These are phyloP conservation scores for Subanguina moxae DNA, from an alignment of 1,140 invertebrate genomes.

Conservation along the genomic window DNA sequence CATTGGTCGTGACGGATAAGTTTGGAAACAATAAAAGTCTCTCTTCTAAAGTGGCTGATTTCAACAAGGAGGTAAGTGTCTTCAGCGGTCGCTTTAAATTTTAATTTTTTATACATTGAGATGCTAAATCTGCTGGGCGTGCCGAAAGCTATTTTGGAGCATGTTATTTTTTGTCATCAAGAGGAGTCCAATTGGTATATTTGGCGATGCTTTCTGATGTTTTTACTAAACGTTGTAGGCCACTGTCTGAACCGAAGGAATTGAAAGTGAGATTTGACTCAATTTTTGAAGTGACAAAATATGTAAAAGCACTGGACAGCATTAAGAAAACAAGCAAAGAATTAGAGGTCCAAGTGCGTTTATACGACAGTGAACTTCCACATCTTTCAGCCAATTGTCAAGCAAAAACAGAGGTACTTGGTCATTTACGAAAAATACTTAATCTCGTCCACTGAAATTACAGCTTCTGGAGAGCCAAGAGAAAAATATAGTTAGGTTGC, in stretches of 20 bases:
- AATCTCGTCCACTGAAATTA: too few species aligned
- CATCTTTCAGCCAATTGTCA: slow-evolving; percentile 36
- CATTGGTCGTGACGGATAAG: slow-evolving; percentile 62
- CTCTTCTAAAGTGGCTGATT: slow-evolving; percentile 70
- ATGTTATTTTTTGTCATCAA: slow-evolving; percentile 98
- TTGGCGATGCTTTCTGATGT: slow-evolving; percentile 10
- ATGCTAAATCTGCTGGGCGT: slow-evolving; percentile 69
- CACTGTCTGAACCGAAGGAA: slow-evolving; percentile 84
- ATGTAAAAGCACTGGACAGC: slow-evolving; percentile 82
- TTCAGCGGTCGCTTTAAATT: background rate
- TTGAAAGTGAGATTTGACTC: slow-evolving; percentile 94
- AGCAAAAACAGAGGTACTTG: too few species aligned
- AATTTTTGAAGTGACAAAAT: slow-evolving; percentile 89
- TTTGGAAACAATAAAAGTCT: slow-evolving; percentile 61
- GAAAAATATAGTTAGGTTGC: too few species aligned
- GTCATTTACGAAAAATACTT: too few species aligned
- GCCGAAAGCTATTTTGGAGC: slow-evolving; percentile 85
- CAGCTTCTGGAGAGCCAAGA: too few species aligned
- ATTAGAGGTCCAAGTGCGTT: slow-evolving; percentile 59
- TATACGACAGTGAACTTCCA: slow-evolving; percentile 42
- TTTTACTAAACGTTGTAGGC: slow-evolving; percentile 64
- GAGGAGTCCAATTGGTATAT: slow-evolving; percentile 81
- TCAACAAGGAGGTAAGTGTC: slow-evolving; percentile 69
- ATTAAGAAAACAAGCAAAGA: slow-evolving; percentile 72
- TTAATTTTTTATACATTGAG: slow-evolving; percentile 60